Base-by-base conservation (phyloP, 2,113 vertebrate genomes). In the Mirza zaza region DNA sequence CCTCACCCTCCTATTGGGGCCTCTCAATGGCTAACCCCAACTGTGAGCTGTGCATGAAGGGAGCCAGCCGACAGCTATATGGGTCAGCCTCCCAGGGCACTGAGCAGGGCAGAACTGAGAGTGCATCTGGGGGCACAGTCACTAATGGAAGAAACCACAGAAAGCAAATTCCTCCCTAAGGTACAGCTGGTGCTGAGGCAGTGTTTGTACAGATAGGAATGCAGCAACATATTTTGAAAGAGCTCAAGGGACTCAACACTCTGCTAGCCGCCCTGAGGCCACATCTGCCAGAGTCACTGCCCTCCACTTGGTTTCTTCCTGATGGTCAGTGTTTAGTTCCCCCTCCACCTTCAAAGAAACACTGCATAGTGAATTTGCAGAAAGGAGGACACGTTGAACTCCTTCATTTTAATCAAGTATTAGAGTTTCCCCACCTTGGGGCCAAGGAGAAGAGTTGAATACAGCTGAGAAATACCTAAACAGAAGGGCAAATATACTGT, bases 71-170 rank as follows among this genome's bases (percentile, higher is more conserved):
- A 73, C 23, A n/a, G 10, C 34, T 67, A 1, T 48, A 45, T 32
- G 34, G 17, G 21, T 79, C n/a, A 79, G 27, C 11, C 25, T 89
- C 59, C 39, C 55, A 20, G 52, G 67, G 32, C 79, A 52, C 36
- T 71, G 32, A 50, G 48, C 25, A 67, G 52, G 27, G 29, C 25
- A 17, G 61, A 92, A 18, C 57, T 52, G 61, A 79, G n/a, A 85
- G 11, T 9, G 29, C 75, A 9, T 89, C 52, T 82, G 8, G 29
- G 81, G 23, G 3, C 23, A 20, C 23, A 85, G 23, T 3, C 18
- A 15, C 29, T 84, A 71, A 27, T 77, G 59, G 90, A 82, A 95
- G 59, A 94, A 93, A 88, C 10, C 77, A 87, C 39, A 45, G 76
- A 86, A 63, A 77, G 23, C 50, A 59, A 45, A 68, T 70, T 76